These are phyloP conservation scores for Leptopilina myrica DNA, from an alignment of 2,888 invertebrate genomes.

Conservation along the genomic window DNA sequence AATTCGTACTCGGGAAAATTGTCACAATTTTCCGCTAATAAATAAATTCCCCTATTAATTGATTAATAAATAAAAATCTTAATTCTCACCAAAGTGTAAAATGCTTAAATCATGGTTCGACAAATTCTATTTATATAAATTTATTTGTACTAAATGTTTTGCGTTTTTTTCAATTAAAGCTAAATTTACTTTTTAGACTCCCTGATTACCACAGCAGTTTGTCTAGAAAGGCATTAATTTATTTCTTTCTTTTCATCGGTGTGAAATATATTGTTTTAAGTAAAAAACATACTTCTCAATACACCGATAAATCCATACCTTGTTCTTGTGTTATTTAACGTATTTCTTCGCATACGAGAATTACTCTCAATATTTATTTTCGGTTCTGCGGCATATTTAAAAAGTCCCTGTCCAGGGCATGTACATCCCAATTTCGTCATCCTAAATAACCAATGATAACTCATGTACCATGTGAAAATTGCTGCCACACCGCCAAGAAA, in stretches of 20 bases:
- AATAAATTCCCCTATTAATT: neutral
- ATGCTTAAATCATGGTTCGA: neutral
- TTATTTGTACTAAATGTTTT: slow-evolving; percentile 35
- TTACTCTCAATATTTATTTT: slow-evolving; percentile 56
- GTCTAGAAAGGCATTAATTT: neutral
- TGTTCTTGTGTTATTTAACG: slow-evolving; percentile 54
- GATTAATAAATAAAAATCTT: neutral
- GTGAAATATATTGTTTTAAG: neutral
- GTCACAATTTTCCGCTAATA: neutral
- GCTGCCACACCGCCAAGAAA: slow-evolving; percentile 92
- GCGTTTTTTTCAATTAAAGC: neutral
- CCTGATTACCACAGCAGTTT: neutral
- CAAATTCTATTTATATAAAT: neutral
- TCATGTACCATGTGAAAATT: slow-evolving; percentile 92
- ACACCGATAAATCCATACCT: slow-evolving; percentile 24
- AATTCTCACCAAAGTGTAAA: neutral
- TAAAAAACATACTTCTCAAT: slow-evolving; percentile 14
- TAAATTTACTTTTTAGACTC: neutral
- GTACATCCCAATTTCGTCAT: slow-evolving; percentile 82
- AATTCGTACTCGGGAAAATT: neutral
- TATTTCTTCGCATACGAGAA: slow-evolving; percentile 54
- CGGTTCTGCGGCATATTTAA: slow-evolving; percentile 84
- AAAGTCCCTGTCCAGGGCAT: slow-evolving; percentile 87
- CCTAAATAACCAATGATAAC: slow-evolving; percentile 89
- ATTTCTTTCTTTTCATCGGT: too few relatives aligned